These are phyloP conservation scores for Carpatolechia fugitivella DNA, from an alignment of 2,888 invertebrate species.

Conservation along the genomic window DNA sequence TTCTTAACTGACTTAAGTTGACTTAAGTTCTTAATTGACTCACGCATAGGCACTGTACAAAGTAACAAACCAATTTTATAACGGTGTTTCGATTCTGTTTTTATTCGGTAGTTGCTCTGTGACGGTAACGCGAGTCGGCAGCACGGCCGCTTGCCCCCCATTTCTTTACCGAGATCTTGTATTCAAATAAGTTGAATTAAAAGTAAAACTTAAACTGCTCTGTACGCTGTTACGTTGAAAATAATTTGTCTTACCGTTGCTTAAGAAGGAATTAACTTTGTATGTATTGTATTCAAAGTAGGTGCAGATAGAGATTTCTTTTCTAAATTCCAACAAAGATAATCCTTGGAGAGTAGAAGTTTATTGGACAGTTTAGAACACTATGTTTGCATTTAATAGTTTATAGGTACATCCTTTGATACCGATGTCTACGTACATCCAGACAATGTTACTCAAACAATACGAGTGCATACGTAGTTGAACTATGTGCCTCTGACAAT, in stretches of 20 bases:
- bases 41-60: no score
- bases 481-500: conserved; percentile 7
- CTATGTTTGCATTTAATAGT: no score
- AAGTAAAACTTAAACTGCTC: conserved; percentile 7
- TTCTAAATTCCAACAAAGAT: no score
- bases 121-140: conserved; percentile 31
- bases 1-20: no score
- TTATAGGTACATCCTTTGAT: no score
- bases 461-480: neutral
- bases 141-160: conserved; percentile 39
- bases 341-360: no score
- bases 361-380: no score
- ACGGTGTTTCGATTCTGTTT: conserved; percentile 31
- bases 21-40: no score
- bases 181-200: conserved; percentile 19
- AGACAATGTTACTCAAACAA: conserved; percentile 8
- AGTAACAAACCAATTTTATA: neutral
- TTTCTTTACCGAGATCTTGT: conserved; percentile 37
- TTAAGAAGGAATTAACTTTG: neutral
- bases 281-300: neutral
- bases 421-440: no score
- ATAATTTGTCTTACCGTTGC: neutral
- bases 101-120: conserved; percentile 43
- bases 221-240: neutral
- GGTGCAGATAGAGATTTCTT: neutral